phyloP scores from a whole-genome alignment of 2,113 vertebrate genomes.

The Dascyllus trimaculatus region DNA sequence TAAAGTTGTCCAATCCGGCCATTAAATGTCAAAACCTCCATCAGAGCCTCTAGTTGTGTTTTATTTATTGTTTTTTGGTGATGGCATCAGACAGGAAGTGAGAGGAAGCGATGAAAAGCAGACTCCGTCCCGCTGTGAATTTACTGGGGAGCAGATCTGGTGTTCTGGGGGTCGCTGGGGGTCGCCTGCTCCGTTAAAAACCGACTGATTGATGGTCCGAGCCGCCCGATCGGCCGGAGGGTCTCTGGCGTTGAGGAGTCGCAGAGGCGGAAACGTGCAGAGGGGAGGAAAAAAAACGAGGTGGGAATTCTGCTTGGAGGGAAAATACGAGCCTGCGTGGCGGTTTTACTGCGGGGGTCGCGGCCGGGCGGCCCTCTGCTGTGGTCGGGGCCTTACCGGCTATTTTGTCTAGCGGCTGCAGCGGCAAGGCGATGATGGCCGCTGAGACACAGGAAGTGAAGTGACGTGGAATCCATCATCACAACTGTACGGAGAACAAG shows the following conservation, averaged over 20 bases:
- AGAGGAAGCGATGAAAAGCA: constrained; percentile 30
- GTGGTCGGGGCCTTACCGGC: constrained; percentile 50
- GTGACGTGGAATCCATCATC: constrained; percentile 42
- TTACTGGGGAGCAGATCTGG: constrained; percentile 35
- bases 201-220: constrained; percentile 62
- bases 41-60: neutral
- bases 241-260: constrained; percentile 63
- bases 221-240: constrained; percentile 45
- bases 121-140: constrained; percentile 55
- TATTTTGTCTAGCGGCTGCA: constrained; percentile 56
- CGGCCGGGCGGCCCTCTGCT: constrained; percentile 50
- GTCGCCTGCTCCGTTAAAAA: constrained; percentile 60
- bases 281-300: constrained; percentile 52
- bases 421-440: constrained; percentile 56
- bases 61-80: constrained; percentile 12
- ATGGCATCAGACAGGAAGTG: constrained; percentile 60
- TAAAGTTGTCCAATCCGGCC: neutral
- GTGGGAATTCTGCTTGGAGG: constrained; percentile 59
- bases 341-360: constrained; percentile 52
- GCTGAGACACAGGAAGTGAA: constrained; percentile 49
- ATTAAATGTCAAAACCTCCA: neutral
- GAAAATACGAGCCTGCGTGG: constrained; percentile 61
- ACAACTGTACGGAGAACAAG: constrained; percentile 7
- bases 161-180: constrained; percentile 39
- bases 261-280: constrained; percentile 60